phyloP scores from a whole-genome alignment of 1,140 invertebrate genomes.

The Drosophila tristis region DNA sequence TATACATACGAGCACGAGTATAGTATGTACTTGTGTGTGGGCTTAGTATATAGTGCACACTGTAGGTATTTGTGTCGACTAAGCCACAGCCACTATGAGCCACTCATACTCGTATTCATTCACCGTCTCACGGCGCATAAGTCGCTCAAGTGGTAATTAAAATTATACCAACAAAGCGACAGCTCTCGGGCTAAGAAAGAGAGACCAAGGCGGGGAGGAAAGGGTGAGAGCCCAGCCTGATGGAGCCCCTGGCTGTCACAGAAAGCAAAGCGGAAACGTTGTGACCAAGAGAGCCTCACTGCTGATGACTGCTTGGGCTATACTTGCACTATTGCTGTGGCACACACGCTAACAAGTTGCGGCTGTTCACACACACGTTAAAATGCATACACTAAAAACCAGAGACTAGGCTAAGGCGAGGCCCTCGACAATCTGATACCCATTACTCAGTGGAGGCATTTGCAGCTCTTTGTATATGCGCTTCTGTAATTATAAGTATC shows the following conservation, averaged over 20 bases:
- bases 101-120: conserved; percentile 8
- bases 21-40: background rate
- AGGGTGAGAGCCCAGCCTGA: background rate
- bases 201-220: background rate
- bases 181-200: conserved; percentile 18
- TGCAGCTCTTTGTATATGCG: background rate
- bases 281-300: conserved; percentile 33
- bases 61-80: conserved; percentile 27
- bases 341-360: conserved; percentile 65
- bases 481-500: too few relatives aligned
- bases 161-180: conserved; percentile 63
- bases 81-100: background rate
- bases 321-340: conserved; percentile 5
- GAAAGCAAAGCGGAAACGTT: conserved; percentile 53
- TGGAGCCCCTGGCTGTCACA: conserved; percentile 53
- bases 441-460: background rate
- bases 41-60: conserved; percentile 1
- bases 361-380: conserved; percentile 16
- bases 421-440: too few relatives aligned
- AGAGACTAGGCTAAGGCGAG: too few relatives aligned
- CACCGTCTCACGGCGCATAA: conserved; percentile 28
- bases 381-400: too few relatives aligned
- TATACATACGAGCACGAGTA: conserved; percentile 15
- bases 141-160: conserved; percentile 74
- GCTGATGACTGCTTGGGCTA: conserved; percentile 19